Conservation (phyloP, 2,113 vertebrate species). For the Corythoichthys intestinalis region DNA sequence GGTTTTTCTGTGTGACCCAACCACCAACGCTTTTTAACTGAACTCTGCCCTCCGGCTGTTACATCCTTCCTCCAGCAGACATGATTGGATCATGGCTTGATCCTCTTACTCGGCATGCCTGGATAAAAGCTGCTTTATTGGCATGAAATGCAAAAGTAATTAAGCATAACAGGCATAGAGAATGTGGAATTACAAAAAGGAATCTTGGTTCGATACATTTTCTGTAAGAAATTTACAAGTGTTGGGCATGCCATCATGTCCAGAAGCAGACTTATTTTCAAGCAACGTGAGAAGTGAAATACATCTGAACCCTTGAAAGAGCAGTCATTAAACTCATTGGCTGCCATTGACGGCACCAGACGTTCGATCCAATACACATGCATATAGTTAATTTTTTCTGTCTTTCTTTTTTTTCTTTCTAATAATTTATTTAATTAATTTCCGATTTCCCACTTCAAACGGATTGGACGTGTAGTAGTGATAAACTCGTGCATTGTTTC, state of each 20-base stretch:
- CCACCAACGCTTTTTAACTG: constrained; percentile 31
- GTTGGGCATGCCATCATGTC: too few species aligned
- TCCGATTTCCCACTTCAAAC: too few species aligned
- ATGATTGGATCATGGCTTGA: constrained; percentile 55
- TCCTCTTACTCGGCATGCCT: constrained; percentile 44
- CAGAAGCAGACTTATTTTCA: neutral
- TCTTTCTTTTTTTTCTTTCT: too few species aligned
- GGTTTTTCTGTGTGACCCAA: constrained; percentile 35
- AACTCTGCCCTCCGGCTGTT: constrained; percentile 36
- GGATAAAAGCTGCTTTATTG: constrained; percentile 51
- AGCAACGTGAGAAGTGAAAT: neutral
- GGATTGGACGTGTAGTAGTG: too few species aligned
- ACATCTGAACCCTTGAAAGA: too few species aligned
- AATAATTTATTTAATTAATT: too few species aligned
- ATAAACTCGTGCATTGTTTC: too few species aligned
- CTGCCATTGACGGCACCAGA: too few species aligned
- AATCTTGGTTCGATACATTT: neutral
- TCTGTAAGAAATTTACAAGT: too few species aligned
- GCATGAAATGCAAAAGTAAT: constrained; percentile 38
- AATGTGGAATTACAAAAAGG: neutral
- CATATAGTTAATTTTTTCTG: too few species aligned
- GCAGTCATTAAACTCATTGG: too few species aligned
- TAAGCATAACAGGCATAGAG: constrained; percentile 25
- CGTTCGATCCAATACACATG: too few species aligned
- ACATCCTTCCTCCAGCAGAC: constrained; percentile 34